Evolutionary conservation across 1,140 invertebrate species (phyloP), one percentile per base, ranked within the genome.

Genomic region (Bombus waltoni): DNA sequence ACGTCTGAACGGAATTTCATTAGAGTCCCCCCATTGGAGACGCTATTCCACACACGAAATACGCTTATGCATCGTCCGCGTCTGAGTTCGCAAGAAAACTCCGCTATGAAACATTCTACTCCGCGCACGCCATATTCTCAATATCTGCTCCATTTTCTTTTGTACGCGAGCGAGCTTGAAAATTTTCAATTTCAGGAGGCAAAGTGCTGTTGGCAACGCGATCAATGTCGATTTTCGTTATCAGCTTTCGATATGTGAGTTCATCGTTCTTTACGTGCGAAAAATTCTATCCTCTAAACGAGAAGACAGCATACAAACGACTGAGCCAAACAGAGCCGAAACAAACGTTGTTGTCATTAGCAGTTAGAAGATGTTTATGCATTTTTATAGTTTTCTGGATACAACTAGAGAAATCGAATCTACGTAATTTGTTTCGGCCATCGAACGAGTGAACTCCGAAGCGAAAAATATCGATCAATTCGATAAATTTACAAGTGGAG

Each of bases 141-240:
- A 53, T 81, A 47, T 72, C 68, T 62, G 77, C n/a, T 44, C 44
- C 66, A 53, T 70, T 72, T 73, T 47, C 70, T n/a, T 72, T n/a
- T 70, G 66, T 73, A 42, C 38, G n/a, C 53, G 77, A 35, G n/a
- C 53, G 13, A 47, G 53, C 77, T 74, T 44, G 82, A 32, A 78
- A 83, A 70, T 83, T 78, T 83, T 78, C 82, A 83, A 78, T 78
- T 83, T 70, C 40, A 59, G 38, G n/a, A 70, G 38, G n/a, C 47
- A 57, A 70, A 77, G 65, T 42, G 62, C 28, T 40, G 81, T 68
- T 68, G n/a, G 42, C 62, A 40, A 9, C 44, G 28, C 81, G 81
- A 83, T 83, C 82, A 78, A 57, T 78, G 32, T 59, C 65, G 62
- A 53, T 57, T 57, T 38, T 47, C 42, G 65, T 66, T 66, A 15